Evolutionary conservation across 2,888 invertebrate genomes (phyloP).

Genomic region (Epinotia ramella): DNA sequence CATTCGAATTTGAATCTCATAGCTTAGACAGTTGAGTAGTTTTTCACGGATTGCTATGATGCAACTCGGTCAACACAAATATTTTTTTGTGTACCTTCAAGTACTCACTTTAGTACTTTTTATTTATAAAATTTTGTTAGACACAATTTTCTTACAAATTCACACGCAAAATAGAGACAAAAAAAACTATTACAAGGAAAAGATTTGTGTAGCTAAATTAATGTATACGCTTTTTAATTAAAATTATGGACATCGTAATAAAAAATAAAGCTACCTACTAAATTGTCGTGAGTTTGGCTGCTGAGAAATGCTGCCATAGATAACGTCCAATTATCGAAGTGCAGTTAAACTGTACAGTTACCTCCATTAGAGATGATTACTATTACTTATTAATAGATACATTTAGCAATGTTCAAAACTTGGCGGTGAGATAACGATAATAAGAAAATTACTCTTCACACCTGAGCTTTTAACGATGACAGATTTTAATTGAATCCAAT

Average conservation of each 20-base stretch:
- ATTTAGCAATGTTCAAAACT: conserved; percentile 54
- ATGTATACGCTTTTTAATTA: not conserved
- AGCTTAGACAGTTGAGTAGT: no score
- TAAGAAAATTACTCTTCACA: not conserved
- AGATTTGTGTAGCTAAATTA: not conserved
- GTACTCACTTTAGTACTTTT: no score
- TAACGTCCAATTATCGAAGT: conserved; percentile 17
- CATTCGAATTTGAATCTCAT: no score
- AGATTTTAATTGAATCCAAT: not conserved
- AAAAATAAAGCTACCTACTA: not conserved
- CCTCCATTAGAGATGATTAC: conserved; percentile 17
- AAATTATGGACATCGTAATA: not conserved
- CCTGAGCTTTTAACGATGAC: not conserved
- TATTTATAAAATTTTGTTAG: no score
- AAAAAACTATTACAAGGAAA: not conserved
- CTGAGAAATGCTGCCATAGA: not conserved
- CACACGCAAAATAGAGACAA: no score
- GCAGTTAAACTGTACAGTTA: conserved; percentile 26
- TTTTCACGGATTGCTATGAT: no score
- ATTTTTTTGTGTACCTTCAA: no score
- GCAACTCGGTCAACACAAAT: no score
- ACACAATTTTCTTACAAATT: no score
- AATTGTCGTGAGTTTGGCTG: not conserved
- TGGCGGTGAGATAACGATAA: not conserved
- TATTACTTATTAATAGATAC: conserved; percentile 62